These are phyloP conservation scores for Tychaedon coryphoeus DNA, from an alignment of 2,113 vertebrate genomes.

Conservation along the genomic window DNA sequence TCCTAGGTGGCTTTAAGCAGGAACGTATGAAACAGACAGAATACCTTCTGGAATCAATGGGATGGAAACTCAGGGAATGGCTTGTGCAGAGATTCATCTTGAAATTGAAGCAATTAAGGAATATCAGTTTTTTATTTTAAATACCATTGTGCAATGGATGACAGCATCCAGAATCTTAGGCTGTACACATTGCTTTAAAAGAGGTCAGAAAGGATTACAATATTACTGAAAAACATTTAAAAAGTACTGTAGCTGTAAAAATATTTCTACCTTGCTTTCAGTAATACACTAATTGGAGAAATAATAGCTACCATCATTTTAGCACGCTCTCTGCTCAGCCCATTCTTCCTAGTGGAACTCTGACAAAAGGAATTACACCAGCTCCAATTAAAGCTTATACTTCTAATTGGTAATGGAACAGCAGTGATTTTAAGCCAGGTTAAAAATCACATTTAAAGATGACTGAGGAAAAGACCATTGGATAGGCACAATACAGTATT, in stretches of 20 bases:
- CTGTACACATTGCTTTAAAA: not conserved
- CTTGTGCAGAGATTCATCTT: not conserved
- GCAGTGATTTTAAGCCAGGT: not conserved
- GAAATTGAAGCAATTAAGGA: not conserved
- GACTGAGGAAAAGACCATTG: not conserved
- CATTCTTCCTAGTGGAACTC: not conserved
- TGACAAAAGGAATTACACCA: not conserved
- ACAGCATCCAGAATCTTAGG: not conserved
- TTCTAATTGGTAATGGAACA: not conserved
- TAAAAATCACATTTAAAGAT: not conserved
- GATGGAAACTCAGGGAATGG: not conserved
- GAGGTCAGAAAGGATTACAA: not conserved
- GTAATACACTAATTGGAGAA: slow-evolving; percentile 33
- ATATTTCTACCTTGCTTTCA: not conserved
- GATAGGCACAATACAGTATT: not conserved
- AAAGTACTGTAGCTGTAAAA: not conserved
- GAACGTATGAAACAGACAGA: fast-evolving
- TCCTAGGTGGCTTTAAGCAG: not conserved
- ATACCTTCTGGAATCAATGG: not conserved
- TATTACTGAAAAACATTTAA: not conserved
- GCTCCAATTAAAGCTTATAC: slow-evolving; percentile 20
- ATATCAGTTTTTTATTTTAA: not conserved
- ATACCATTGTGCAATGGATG: not conserved
- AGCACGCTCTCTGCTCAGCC: not conserved
- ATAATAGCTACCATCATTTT: slow-evolving; percentile 32